These are phyloP conservation scores for Ptyas mucosa DNA, from an alignment of 2,113 vertebrate species.

Conservation along the genomic window DNA sequence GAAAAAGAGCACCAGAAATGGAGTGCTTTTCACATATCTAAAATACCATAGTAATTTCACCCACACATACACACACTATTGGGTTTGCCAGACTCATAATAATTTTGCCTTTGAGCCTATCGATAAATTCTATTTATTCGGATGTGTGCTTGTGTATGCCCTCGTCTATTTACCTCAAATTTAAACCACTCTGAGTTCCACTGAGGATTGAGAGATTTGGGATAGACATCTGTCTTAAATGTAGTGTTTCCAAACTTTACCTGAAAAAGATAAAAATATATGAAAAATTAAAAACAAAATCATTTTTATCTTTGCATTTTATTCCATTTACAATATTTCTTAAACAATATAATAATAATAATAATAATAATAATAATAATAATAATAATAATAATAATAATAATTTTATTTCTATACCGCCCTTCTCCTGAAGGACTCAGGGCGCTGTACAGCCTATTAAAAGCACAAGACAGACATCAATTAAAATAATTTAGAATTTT, in stretches of 20 bases:
- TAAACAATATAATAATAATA: too few species aligned
- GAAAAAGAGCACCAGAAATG: neutral
- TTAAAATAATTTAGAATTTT: too few species aligned
- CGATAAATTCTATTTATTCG: neutral
- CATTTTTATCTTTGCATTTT: neutral
- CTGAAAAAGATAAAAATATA: conserved; percentile 65
- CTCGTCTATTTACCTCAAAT: conserved; percentile 85
- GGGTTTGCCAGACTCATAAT: neutral
- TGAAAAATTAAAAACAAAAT: conserved; percentile 5
- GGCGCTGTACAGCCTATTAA: too few species aligned
- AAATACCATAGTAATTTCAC: neutral
- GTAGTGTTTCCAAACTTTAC: conserved; percentile 98
- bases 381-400: too few species aligned
- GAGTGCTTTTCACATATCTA: neutral
- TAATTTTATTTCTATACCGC: too few species aligned
- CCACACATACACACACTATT: neutral
- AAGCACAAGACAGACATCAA: too few species aligned
- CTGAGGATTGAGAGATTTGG: conserved; percentile 96
- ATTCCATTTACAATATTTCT: neutral
- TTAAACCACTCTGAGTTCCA: conserved; percentile 99
- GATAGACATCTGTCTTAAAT: conserved; percentile 96
- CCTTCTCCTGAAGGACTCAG: too few species aligned
- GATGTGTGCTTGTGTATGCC: neutral
- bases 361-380: too few species aligned
- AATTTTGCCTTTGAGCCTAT: neutral